Evolutionary conservation across 2,797 vertebrate genomes (phyloP), one percentile per base, ranked within the genome.

Genomic region (Poeciliopsis presidionis): DNA sequence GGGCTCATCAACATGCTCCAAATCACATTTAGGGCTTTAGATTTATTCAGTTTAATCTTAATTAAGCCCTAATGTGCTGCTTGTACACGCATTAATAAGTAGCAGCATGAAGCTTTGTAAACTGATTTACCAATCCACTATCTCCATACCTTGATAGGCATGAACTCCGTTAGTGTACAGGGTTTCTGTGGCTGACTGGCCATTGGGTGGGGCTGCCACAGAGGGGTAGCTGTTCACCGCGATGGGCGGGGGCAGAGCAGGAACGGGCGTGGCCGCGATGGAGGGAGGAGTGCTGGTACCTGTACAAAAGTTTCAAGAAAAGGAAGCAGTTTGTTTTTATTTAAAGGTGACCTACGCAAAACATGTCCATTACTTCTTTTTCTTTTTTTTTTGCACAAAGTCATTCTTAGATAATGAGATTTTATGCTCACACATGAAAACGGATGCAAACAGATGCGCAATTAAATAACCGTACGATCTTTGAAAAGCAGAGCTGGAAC

Each of bases 271-370:
- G 93, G 94, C 97, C 16, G 97, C 94, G 2, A 98, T 96, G 87
- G 97, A 95, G 75, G 98, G 97, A 41, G 98, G 98, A 75, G 97
- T 98, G 96, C 95, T 98, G 94, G 96, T 97, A 95, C 98, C 97
- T 98, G 92, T 33, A 77, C 57, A 85, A 9, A 67, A 8, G 0
- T 78, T 51, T 6, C 12, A 28, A 74, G 33, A n/a, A 61, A 74
- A 53, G 4, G 4, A 3, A 20, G 41, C 22, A 12, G 13, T 45
- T 65, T 6, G 57, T 2, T 57, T 57, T 28, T 28, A 22, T 57
- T 28, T 57, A 28, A 45, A 25, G 18, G 49, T 22, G 7, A 51
- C 20, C 5, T 53, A 25, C 51, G 25, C 51, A 53, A 25, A 53
- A 53, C 51, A 11, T 25, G 20, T 51, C 22, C 49, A 53, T 53